Conservation (phyloP, 2,888 invertebrate genomes). For the Eupithecia inturbata region DNA sequence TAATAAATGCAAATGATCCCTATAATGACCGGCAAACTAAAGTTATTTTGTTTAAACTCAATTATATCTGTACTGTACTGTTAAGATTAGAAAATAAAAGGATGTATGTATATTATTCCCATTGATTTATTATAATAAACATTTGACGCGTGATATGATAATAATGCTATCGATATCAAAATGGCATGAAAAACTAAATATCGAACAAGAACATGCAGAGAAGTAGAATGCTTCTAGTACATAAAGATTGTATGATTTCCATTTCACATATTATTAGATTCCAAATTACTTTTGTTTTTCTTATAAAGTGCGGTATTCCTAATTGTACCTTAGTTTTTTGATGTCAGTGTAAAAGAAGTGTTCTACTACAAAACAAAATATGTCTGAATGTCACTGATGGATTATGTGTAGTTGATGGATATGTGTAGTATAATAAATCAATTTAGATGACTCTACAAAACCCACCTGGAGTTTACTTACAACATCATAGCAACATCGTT, state of each 20-base stretch:
- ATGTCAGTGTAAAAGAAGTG: neutral
- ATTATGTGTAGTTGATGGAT: too few relatives aligned
- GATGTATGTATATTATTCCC: slow-evolving; percentile 29
- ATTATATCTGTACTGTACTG: slow-evolving; percentile 17
- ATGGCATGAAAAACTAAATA: neutral
- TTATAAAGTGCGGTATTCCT: neutral
- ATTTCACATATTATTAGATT: neutral
- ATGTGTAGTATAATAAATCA: slow-evolving; percentile 36
- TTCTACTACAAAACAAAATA: neutral
- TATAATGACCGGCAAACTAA: slow-evolving; percentile 14
- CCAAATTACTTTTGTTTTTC: neutral
- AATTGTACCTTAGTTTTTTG: neutral
- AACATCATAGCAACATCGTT: slow-evolving; percentile 30
- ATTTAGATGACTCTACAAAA: slow-evolving; percentile 27
- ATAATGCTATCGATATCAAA: slow-evolving; percentile 8
- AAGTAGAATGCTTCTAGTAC: slow-evolving; percentile 9
- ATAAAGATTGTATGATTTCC: neutral
- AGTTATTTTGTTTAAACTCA: neutral
- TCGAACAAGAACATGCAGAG: slow-evolving; percentile 4
- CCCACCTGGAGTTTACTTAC: slow-evolving; percentile 46
- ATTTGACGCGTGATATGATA: slow-evolving; percentile 10
- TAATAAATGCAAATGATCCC: slow-evolving; percentile 25
- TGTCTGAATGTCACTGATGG: neutral
- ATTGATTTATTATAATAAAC: slow-evolving; percentile 37
- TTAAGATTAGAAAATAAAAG: slow-evolving; percentile 32